A percentile compares a stretch with the other conserved stretches of the same genome.
phyloP scores from a whole-genome alignment of 2,113 vertebrate genomes.

The Anhinga anhinga region DNA sequence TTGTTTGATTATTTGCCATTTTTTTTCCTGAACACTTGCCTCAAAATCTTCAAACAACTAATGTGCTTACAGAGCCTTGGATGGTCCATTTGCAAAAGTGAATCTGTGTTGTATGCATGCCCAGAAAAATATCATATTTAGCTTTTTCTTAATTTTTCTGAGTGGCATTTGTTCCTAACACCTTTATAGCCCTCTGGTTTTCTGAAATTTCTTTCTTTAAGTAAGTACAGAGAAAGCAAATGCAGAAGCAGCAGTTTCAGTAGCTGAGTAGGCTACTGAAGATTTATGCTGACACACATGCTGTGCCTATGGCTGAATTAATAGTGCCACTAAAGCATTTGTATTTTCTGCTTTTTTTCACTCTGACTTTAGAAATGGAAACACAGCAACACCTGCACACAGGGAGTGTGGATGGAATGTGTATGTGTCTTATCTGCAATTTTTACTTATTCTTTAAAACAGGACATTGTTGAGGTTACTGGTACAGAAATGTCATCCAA shows the following conservation, averaged over 20 bases:
- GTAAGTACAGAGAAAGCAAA: not conserved
- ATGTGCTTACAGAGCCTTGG: not conserved
- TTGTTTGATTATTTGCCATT: not conserved
- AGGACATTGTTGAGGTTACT: not conserved
- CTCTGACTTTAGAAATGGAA: not conserved
- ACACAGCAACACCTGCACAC: not conserved
- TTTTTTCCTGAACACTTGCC: not conserved
- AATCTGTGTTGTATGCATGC: not conserved
- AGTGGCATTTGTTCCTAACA: not conserved
- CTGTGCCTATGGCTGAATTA: conserved; percentile 26
- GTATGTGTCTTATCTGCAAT: not conserved
- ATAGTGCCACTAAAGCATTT: not conserved
- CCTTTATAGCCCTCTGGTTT: not conserved
- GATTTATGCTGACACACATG: conserved; percentile 5
- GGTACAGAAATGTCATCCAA: not conserved
- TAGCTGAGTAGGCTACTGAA: conserved; percentile 7
- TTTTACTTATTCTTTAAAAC: not conserved
- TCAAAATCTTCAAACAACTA: not conserved
- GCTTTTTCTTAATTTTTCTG: not conserved
- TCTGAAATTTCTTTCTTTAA: not conserved
- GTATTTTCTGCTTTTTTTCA: not conserved
- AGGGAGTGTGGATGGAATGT: not conserved
- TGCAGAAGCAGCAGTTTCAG: conserved; percentile 45
- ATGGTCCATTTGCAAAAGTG: not conserved
- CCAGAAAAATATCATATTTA: not conserved